Base-by-base conservation (phyloP, 2,113 vertebrate genomes). In the Dascyllus trimaculatus region DNA sequence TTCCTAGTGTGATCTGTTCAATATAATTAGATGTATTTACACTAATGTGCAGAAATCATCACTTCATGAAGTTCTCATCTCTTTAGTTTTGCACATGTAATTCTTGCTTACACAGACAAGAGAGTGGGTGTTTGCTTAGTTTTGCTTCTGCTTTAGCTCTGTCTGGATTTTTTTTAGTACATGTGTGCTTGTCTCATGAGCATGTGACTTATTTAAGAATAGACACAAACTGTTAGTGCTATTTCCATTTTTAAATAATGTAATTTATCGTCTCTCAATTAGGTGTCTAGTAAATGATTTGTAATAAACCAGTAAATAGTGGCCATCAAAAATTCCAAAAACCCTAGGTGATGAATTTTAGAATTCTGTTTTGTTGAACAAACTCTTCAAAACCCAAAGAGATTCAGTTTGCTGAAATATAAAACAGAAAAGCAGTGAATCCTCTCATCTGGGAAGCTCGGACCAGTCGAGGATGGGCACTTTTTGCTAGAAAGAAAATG, bases 111-210 rank as follows among this genome's bases (percentile, higher is more conserved):
- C 57, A 32, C 19, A 46, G 24, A 3, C 21, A n/a, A 3, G 18
- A 11, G 18, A 18, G 32, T 48, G 38, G 56, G 10, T 58, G 19
- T 21, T 70, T 80, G 73, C 75, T 71, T 77, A 56, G 87, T 93
- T 93, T 91, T 93, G 71, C 85, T 95, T 95, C 94, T 93, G 91
- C 93, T 92, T 93, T 93, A 38, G 51, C 6, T 49, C 32, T 24
- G 60, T 84, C 78, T 84, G 52, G 10, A 10, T 65, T 14, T 14
- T 43, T 43, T 43, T 43, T 43, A 15, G 2, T 43, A 15, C 11
- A n/a, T 56, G 22, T 62, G 17, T 61, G 59, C 21, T 11, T 48
- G 38, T 86, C 69, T 80, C 71, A 60, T 72, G 26, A 75, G 19
- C 19, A 9, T 60, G 56, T 32, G 56, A 62, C 67, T 45, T n/a